These are phyloP conservation scores for Kryptolebias ocellatus DNA, from an alignment of 2,797 vertebrate genomes.

Conservation along the genomic window DNA sequence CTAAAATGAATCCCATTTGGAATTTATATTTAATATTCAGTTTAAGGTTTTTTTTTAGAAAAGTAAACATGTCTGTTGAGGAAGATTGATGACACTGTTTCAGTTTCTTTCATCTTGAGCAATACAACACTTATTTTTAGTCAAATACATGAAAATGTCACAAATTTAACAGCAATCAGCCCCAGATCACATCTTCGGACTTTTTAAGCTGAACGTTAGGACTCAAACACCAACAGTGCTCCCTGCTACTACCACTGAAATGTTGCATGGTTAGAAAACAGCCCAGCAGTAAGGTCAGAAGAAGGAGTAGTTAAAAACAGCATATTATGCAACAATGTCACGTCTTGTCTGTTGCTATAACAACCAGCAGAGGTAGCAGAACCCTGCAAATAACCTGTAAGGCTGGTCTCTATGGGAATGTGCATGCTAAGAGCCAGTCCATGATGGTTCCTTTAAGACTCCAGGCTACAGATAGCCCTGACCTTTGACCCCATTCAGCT, in stretches of 20 bases:
- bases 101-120: neutral
- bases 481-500: conserved; percentile 66
- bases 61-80: neutral
- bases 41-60: neutral
- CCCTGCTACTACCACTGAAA: conserved; percentile 16
- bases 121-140: neutral
- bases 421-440: conserved; percentile 50
- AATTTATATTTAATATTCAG: neutral
- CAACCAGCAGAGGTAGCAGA: conserved; percentile 66
- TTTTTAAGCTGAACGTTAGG: neutral
- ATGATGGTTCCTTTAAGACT: conserved; percentile 54
- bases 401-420: conserved; percentile 69
- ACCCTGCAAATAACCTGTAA: conserved; percentile 46
- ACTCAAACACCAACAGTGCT: conserved; percentile 9
- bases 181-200: neutral
- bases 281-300: conserved; percentile 45
- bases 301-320: conserved; percentile 32
- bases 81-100: neutral
- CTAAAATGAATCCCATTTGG: neutral
- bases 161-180: conserved; percentile 8
- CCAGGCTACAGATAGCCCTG: conserved; percentile 50
- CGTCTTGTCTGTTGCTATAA: conserved; percentile 78
- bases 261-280: conserved; percentile 39
- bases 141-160: neutral
- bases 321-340: conserved; percentile 67